These are phyloP conservation scores for Pardosa pseudoannulata DNA, from an alignment of 2,888 invertebrate genomes.

Conservation along the genomic window DNA sequence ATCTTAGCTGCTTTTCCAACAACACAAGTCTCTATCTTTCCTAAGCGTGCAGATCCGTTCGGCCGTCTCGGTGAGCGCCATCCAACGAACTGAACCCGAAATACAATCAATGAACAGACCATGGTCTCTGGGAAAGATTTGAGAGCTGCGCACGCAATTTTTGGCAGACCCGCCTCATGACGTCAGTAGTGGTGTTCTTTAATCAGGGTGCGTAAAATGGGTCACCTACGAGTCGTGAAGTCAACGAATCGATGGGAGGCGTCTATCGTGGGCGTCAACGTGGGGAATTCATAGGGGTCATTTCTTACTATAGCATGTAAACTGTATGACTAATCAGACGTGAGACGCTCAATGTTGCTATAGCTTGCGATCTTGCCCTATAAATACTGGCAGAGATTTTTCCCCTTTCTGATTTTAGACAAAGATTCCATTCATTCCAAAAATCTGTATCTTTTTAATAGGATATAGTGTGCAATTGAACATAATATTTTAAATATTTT, in stretches of 20 bases:
- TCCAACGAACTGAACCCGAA: constrained; percentile 7
- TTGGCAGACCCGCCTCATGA: constrained; percentile 19
- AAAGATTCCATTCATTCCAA: too few relatives aligned
- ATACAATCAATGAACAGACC: constrained; percentile 11
- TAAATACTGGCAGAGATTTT: too few relatives aligned
- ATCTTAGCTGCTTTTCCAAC: background rate
- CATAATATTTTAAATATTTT: too few relatives aligned
- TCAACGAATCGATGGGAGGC: constrained; percentile 24
- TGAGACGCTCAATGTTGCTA: too few relatives aligned
- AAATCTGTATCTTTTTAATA: too few relatives aligned
- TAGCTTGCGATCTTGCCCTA: too few relatives aligned
- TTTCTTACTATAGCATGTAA: background rate
- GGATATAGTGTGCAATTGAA: too few relatives aligned
- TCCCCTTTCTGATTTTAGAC: too few relatives aligned
- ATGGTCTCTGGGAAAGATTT: constrained; percentile 5
- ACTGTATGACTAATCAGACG: background rate
- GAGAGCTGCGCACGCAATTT: background rate
- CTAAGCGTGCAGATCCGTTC: background rate
- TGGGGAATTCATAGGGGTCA: background rate
- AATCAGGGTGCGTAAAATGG: constrained; percentile 27
- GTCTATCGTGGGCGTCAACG: constrained; percentile 22
- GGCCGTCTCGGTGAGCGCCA: background rate
- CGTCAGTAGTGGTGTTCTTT: constrained; percentile 16
- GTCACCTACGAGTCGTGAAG: constrained; percentile 27
- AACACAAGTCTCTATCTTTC: background rate